A percentile compares a stretch with the other conserved stretches of the same genome.
phyloP scores from a whole-genome alignment of 2,888 invertebrate genomes.

The Anthoptus insignis region DNA sequence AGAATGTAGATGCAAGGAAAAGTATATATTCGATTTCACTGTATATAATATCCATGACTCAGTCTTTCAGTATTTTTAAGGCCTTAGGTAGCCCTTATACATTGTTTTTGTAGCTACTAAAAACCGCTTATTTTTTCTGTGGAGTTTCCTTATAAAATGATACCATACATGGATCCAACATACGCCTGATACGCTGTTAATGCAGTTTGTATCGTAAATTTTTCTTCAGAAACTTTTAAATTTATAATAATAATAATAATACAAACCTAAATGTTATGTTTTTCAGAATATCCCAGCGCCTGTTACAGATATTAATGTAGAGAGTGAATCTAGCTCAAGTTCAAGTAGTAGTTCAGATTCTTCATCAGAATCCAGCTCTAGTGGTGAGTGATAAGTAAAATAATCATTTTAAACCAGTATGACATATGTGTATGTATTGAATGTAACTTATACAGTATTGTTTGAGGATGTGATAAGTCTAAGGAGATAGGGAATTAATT shows the following conservation, averaged over 20 bases:
- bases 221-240: too few species aligned
- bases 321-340: slow-evolving; percentile 70
- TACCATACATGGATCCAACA: neutral
- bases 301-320: slow-evolving; percentile 71
- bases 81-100: neutral
- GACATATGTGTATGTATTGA: too few species aligned
- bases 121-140: neutral
- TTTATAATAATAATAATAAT: too few species aligned
- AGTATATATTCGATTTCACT: neutral
- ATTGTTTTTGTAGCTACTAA: neutral
- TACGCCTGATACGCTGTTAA: slow-evolving; percentile 1
- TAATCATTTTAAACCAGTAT: too few species aligned
- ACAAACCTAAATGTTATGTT: too few species aligned
- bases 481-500: too few species aligned
- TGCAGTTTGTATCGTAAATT: neutral
- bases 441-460: too few species aligned
- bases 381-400: slow-evolving; percentile 57
- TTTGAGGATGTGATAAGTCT: too few species aligned
- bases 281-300: slow-evolving; percentile 75
- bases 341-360: slow-evolving; percentile 68
- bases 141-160: neutral
- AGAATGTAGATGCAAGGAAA: neutral
- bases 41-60: neutral
- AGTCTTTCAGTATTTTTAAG: neutral
- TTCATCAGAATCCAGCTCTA: slow-evolving; percentile 74